These are phyloP conservation scores for Nothura maculosa DNA, from an alignment of 2,797 vertebrate species.

Conservation along the genomic window DNA sequence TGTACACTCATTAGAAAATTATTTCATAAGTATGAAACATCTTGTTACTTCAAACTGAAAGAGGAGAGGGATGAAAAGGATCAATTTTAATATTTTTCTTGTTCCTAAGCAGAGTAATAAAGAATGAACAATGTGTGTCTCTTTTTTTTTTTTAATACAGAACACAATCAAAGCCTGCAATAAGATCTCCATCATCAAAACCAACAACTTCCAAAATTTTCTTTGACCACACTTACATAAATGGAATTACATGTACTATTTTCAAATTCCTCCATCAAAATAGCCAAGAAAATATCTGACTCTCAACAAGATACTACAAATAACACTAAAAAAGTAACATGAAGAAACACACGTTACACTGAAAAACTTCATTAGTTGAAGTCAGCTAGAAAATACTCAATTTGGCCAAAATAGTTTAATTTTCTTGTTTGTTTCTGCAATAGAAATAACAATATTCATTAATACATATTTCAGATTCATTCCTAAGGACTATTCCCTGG, in stretches of 20 bases:
- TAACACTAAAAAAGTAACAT: not conserved
- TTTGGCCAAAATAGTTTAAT: not conserved
- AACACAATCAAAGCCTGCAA: not conserved
- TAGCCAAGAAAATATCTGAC: not conserved
- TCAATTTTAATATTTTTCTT: not conserved
- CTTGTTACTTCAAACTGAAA: not conserved
- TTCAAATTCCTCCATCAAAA: not conserved
- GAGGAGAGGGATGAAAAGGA: not conserved
- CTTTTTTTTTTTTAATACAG: not conserved
- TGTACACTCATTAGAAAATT: not conserved
- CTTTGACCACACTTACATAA: not conserved
- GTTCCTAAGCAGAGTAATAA: not conserved
- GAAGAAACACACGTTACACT: not conserved
- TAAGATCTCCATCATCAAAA: not conserved
- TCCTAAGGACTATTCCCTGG: not conserved
- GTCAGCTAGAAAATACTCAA: not conserved
- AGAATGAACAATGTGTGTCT: not conserved
- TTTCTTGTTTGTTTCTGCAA: not conserved
- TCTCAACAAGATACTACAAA: not conserved
- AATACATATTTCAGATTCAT: no score
- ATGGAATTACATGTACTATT: not conserved
- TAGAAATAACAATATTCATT: not conserved
- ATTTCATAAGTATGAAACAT: not conserved
- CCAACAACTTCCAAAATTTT: not conserved
- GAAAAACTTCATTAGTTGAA: not conserved